phyloP scores from a whole-genome alignment of 1,140 invertebrate species.

The Heterodera carotae region DNA sequence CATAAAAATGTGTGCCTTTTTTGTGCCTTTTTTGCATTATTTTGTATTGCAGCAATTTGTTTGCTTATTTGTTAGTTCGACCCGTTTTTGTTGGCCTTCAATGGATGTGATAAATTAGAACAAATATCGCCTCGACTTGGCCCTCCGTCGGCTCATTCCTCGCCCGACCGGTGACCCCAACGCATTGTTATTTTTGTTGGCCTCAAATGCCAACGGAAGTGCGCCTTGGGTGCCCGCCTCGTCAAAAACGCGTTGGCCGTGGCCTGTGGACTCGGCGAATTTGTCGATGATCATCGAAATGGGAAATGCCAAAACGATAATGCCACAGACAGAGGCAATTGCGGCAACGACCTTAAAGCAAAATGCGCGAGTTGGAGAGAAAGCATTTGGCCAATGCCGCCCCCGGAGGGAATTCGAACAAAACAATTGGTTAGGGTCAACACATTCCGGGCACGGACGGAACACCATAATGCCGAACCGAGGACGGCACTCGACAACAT shows the following conservation, averaged over 20 bases:
- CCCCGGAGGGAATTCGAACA: too few relatives aligned
- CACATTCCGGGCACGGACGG: too few relatives aligned
- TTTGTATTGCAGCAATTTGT: neutral
- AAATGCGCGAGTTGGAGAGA: too few relatives aligned
- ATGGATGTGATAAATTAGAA: constrained; percentile 32
- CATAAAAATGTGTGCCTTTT: neutral
- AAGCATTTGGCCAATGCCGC: too few relatives aligned
- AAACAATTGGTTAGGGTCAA: too few relatives aligned
- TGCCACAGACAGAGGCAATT: constrained; percentile 55
- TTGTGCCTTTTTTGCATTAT: neutral
- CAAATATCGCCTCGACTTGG: constrained; percentile 36
- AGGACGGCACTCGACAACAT: too few relatives aligned
- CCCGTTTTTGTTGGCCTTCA: constrained; percentile 1
- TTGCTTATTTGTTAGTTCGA: neutral
- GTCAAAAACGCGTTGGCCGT: constrained; percentile 29
- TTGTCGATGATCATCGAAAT: constrained; percentile 63
- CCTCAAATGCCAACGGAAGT: neutral
- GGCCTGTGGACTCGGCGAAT: constrained; percentile 56
- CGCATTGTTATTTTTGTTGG: neutral
- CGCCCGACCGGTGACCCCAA: neutral
- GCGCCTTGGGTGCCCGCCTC: neutral
- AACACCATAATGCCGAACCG: too few relatives aligned
- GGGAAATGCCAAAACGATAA: constrained; percentile 56
- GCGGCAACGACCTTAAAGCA: constrained; percentile 58
- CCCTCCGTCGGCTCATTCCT: constrained; percentile 10